These are phyloP conservation scores for Pentamera pediparva DNA, from an alignment of 53 echinoderm and acorn worm species.

Conservation along the genomic window DNA sequence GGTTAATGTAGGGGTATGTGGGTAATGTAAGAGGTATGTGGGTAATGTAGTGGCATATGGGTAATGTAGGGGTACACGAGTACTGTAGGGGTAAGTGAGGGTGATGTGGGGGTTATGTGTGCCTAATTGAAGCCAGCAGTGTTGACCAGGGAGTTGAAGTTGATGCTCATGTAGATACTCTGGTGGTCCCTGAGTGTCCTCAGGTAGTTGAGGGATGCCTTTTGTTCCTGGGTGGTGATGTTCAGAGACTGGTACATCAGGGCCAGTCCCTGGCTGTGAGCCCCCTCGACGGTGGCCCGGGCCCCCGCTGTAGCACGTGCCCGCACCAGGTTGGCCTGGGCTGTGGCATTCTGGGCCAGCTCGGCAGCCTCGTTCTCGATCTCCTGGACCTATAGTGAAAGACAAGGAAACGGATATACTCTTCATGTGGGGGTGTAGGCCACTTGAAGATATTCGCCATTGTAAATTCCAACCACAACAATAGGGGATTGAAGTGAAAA, in stretches of 20 bases:
- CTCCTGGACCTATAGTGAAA: constrained; percentile 34
- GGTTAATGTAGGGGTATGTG: constrained; percentile 21
- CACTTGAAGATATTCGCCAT: no score
- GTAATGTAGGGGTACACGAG: neutral
- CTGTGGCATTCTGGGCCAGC: constrained; percentile 67
- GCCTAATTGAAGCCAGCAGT: constrained; percentile 28
- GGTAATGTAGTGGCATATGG: no score
- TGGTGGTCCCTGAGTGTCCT: constrained; percentile 59
- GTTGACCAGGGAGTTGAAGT: constrained; percentile 59
- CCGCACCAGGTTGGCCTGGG: constrained; percentile 51
- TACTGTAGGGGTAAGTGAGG: neutral
- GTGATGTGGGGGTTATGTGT: no score
- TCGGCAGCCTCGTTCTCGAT: constrained; percentile 61
- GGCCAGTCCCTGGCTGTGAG: constrained; percentile 59
- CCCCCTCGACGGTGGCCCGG: constrained; percentile 46
- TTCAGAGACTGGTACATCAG: constrained; percentile 48
- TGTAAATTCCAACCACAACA: no score
- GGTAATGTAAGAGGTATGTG: no score
- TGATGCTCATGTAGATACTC: constrained; percentile 48
- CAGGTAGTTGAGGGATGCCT: constrained; percentile 71
- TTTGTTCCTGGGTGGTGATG: constrained; percentile 52
- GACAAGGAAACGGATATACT: no score
- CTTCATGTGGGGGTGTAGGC: no score
- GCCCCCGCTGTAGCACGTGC: constrained; percentile 55
- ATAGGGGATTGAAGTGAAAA: no score